Base-by-base conservation (phyloP, 2,888 invertebrate species). In the Chymomyza fuscimana region DNA sequence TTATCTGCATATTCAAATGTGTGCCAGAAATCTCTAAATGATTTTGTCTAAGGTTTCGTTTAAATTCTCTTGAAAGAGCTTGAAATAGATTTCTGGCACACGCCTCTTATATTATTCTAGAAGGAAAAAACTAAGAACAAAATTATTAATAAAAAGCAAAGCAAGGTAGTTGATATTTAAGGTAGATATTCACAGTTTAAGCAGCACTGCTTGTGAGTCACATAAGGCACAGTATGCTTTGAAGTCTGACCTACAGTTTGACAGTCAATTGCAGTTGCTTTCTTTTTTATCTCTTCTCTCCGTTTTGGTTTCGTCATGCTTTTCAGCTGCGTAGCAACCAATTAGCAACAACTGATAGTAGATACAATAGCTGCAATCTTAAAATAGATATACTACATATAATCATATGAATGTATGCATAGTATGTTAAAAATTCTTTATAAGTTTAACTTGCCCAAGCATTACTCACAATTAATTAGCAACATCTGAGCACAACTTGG, bases 331-430 rank as follows among this genome's bases (percentile, higher is more conserved):
- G 40, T 46, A 46, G 40, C 40, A 46, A 46, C 40, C 40, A 46
- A 46, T 46, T 46, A 46, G 12, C 40, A 46, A 10, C 7, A 32
- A 12, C 40, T 46, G 40, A 46, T 46, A 46, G 12, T 46, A 46
- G 12, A 7, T 1, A 46, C 40, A 46, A 46, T 46, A 46, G 40
- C 40, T 46, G 40, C 40, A 46, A 46, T 12, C 40, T 46, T 46
- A 46, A 46, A 46, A 46, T 46, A 46, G 40, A 46, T 12, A 46
- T 46, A 46, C 19, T 46, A 46, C 19, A 52, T 67, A 46, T 59
- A 65, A 65, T 52, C 63, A 6, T 51, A 68, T 51, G 25, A 56
- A 63, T 62, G 19, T 61, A 61, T 67, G 54, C 16, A 7, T 32
- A 32, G 9, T 32, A 32, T 32, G 32, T 7, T 32, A 1, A 67